phyloP scores from a whole-genome alignment of 2,113 vertebrate species.

The Actenoides lindsayi region DNA sequence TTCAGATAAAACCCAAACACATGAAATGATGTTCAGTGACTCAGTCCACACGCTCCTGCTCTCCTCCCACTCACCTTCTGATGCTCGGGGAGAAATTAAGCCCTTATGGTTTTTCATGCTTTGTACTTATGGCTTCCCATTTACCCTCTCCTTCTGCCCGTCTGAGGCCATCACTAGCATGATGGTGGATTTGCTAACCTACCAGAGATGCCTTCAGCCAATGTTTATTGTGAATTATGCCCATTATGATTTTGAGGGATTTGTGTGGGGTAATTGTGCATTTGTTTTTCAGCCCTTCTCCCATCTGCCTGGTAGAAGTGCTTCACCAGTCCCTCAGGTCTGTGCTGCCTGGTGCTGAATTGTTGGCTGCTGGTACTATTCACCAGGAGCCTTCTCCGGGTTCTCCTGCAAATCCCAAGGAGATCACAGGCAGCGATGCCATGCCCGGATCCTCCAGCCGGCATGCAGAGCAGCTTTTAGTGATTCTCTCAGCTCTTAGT shows the following conservation, averaged over 20 bases:
- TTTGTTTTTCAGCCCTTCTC: not conserved
- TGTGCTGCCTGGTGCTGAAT: not conserved
- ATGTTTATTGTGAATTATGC: not conserved
- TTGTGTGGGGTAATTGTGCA: not conserved
- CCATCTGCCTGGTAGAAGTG: too few species aligned
- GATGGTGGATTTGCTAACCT: not conserved
- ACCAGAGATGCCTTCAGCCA: not conserved
- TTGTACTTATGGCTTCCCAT: not conserved
- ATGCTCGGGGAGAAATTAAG: not conserved
- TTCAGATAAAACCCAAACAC: not conserved
- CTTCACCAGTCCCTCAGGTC: not conserved
- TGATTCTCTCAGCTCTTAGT: not conserved
- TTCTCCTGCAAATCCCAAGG: not conserved
- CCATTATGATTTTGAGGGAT: not conserved
- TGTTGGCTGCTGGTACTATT: not conserved
- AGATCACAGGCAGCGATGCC: fast-evolving
- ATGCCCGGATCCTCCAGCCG: fast-evolving
- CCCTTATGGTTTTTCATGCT: not conserved
- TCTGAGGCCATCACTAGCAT: not conserved
- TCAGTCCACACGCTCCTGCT: not conserved
- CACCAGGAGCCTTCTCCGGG: not conserved
- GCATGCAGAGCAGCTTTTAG: not conserved
- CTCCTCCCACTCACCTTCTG: not conserved
- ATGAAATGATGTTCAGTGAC: not conserved
- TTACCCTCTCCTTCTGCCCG: conserved; percentile 27